Evolutionary conservation across 1,140 invertebrate genomes (phyloP).

Genomic region (Chrysopa pallens): DNA sequence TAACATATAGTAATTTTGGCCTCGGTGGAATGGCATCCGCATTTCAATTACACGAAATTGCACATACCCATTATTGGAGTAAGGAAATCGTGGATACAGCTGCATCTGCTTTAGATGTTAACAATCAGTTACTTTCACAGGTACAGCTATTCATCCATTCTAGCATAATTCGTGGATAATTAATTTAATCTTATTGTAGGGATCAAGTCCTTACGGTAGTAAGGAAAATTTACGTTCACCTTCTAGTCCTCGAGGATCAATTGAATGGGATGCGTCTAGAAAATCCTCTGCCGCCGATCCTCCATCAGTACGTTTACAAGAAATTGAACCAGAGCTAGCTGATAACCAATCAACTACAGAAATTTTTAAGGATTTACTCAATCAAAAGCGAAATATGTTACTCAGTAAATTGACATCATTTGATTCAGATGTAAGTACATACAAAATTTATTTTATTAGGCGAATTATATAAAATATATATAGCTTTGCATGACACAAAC

Average conservation of each 20-base stretch:
- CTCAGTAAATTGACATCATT: constrained; percentile 74
- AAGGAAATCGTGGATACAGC: constrained; percentile 53
- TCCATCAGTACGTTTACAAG: constrained; percentile 27
- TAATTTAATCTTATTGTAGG: constrained; percentile 28
- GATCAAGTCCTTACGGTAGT: constrained; percentile 57
- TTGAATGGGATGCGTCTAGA: constrained; percentile 25
- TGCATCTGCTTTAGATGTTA: constrained; percentile 13
- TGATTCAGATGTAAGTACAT: constrained; percentile 64
- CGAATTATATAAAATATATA: neutral
- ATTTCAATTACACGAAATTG: constrained; percentile 92
- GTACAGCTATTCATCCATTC: neutral
- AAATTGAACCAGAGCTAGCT: constrained; percentile 20
- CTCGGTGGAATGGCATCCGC: constrained; percentile 94
- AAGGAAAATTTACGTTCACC: constrained; percentile 53
- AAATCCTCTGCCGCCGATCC: constrained; percentile 32
- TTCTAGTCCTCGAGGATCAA: constrained; percentile 31
- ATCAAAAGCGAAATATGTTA: constrained; percentile 69
- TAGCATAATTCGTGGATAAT: too few relatives aligned
- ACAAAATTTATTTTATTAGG: constrained; percentile 2
- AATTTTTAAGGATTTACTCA: constrained; percentile 76
- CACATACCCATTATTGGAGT: constrained; percentile 96
- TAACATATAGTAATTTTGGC: constrained; percentile 84
- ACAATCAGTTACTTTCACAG: too few relatives aligned
- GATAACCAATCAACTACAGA: constrained; percentile 61
- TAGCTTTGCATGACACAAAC: neutral